Conservation (phyloP, 2,113 vertebrate genomes). For the Bucco capensis region DNA sequence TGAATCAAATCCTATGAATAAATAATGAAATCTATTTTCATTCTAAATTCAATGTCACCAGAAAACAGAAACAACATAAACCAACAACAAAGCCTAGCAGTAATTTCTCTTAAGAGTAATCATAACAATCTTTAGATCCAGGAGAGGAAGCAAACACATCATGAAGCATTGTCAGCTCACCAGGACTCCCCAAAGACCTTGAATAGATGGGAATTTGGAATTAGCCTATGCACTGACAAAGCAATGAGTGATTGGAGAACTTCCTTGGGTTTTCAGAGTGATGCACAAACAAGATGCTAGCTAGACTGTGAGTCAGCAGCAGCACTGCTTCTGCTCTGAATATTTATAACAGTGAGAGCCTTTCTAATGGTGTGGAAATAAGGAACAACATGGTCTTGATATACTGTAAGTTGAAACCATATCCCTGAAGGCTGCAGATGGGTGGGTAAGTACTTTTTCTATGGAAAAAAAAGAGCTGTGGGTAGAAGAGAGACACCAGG, state of each 20-base stretch:
- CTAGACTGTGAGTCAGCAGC: background rate
- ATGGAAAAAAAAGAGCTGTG: background rate
- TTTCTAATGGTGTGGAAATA: background rate
- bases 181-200: background rate
- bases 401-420: background rate
- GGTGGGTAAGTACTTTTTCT: background rate
- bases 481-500: background rate
- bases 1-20: constrained; percentile 59
- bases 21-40: constrained; percentile 48
- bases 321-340: background rate
- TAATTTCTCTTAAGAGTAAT: constrained; percentile 20
- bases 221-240: background rate
- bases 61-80: background rate
- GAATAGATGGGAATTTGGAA: background rate
- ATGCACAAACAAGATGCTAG: background rate
- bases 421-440: accelerated
- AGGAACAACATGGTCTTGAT: accelerated
- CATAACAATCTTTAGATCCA: constrained; percentile 26
- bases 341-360: background rate
- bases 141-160: background rate
- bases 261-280: background rate
- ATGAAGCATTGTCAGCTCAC: background rate
- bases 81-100: background rate
- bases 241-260: background rate
- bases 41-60: constrained; percentile 21